Base-by-base conservation (phyloP, 2,113 vertebrate species). In the Calcarius ornatus region DNA sequence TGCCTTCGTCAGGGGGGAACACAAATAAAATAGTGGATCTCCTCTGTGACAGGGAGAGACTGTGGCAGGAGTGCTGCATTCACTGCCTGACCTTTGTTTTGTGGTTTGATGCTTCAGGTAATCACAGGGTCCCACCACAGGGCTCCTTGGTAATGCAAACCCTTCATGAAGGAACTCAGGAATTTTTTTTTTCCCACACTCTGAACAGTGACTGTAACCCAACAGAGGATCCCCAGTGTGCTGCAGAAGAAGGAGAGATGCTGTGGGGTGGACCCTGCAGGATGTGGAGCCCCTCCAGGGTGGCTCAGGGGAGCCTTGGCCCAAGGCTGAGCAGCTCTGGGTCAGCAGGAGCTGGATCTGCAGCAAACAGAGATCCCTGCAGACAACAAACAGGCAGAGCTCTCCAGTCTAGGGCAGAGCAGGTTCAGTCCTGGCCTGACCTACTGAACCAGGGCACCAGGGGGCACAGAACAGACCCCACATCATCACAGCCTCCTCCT, bases 301-400 rank as follows among this genome's bases (percentile, higher is more conserved):
- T 9, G 35, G 5, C 2, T 43, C n/a, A 61, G 18, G 6, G 50
- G 24, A 71, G 21, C 1, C 0, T 8, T 54, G 68, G 16, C 59
- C 43, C 27, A 7, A 60, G 30, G 63, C 45, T 66, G n/a, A 70
- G 18, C 65, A 75, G 21, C 13, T 90, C 28, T 40, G 45, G 43
- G 35, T 59, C 27, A 40, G 20, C 68, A 76, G 20, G 9, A 95
- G 54, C 13, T 9, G 21, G 35, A 6, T 48, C 17, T 23, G 6
- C 25, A 61, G 19, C 11, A 28, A 54, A 45, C 3, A 65, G 20
- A 7, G 48, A 56, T 53, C 28, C 69, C 75, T 45, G 71, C 20
- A 63, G 35, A 50, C 11, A 51, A 35, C 24, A 15, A 42, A 18
- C 3, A 80, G 25, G 14, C 5, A 68, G 19, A 86, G 54, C 3